These are phyloP conservation scores for Mustelus asterias DNA, from an alignment of 2,113 vertebrate species.

Conservation along the genomic window DNA sequence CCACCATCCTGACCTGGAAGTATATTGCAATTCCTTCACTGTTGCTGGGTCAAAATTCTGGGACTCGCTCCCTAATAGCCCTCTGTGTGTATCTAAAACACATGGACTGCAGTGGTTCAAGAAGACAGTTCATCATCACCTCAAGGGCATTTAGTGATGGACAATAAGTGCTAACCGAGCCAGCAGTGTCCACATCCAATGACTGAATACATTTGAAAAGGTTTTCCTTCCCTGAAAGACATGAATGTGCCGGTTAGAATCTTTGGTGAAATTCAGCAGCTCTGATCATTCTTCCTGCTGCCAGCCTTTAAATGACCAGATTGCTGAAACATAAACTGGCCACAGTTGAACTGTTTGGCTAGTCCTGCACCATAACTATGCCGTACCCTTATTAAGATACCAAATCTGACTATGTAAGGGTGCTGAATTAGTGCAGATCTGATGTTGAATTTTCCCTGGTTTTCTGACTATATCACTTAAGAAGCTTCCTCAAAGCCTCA, in stretches of 20 bases:
- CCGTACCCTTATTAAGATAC: neutral
- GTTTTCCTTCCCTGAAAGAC: neutral
- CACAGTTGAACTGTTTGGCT: neutral
- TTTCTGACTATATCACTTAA: neutral
- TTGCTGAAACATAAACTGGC: neutral
- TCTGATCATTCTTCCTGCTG: neutral
- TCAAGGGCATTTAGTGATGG: too few relatives aligned
- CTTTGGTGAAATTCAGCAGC: neutral
- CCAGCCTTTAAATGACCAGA: neutral
- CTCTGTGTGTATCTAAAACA: too few relatives aligned
- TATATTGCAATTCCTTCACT: too few relatives aligned
- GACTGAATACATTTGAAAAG: too few relatives aligned
- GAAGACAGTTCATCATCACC: too few relatives aligned
- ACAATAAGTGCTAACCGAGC: too few relatives aligned
- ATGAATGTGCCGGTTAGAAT: neutral
- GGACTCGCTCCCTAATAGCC: too few relatives aligned
- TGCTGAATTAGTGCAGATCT: neutral
- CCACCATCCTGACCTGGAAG: too few relatives aligned
- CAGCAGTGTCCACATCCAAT: too few relatives aligned
- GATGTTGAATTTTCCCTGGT: neutral
- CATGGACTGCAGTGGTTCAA: too few relatives aligned
- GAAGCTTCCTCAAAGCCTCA: neutral
- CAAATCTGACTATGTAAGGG: neutral
- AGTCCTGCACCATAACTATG: neutral
- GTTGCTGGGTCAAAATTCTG: too few relatives aligned